Evolutionary conservation across 1,140 invertebrate species (phyloP).

Genomic region (Cotesia typhae): DNA sequence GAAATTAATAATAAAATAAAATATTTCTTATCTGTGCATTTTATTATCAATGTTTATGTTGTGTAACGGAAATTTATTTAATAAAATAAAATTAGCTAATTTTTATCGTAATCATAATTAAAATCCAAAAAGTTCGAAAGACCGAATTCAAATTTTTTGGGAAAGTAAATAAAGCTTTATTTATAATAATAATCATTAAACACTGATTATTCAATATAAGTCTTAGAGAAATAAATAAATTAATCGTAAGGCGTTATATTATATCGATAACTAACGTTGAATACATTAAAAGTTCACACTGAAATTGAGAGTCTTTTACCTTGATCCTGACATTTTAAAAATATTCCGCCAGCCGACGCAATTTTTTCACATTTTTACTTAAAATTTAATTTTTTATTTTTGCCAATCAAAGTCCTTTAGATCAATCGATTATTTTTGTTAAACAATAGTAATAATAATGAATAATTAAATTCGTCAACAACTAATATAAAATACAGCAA

Average conservation of each 20-base stretch:
- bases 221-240: neutral
- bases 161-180: too few species aligned
- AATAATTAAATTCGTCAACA: neutral
- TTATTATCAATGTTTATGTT: too few species aligned
- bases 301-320: neutral
- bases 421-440: neutral
- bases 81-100: too few species aligned
- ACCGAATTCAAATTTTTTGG: neutral
- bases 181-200: too few species aligned
- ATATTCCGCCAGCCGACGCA: neutral
- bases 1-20: too few species aligned
- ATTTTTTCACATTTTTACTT: neutral
- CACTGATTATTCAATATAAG: too few species aligned
- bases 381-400: neutral
- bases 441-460: neutral
- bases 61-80: too few species aligned
- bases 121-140: neutral
- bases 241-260: neutral
- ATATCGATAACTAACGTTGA: neutral
- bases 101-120: too few species aligned
- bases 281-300: neutral
- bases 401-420: neutral
- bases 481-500: neutral
- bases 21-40: too few species aligned
- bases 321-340: conserved; percentile 9